These are phyloP conservation scores for Cheiracanthium punctorium DNA, from an alignment of 2,888 invertebrate species.

Conservation along the genomic window DNA sequence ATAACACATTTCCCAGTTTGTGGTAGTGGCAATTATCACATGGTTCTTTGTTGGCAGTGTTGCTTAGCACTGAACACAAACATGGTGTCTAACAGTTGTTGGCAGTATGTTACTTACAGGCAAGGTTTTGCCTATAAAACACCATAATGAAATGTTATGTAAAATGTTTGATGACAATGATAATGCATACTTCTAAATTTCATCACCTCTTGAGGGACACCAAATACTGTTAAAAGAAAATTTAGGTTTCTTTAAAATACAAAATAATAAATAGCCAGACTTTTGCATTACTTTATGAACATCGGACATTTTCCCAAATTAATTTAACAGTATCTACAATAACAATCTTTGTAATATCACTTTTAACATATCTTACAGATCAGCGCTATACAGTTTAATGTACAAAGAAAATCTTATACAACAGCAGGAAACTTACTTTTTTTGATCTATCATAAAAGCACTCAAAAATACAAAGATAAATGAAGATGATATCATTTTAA, in stretches of 20 bases:
- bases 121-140: conserved; percentile 32
- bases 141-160: conserved; percentile 21
- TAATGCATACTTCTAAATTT: conserved; percentile 24
- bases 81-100: conserved; percentile 43
- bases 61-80: conserved; percentile 63
- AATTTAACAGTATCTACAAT: conserved; percentile 56
- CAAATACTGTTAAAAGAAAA: too few relatives aligned
- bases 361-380: conserved; percentile 39
- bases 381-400: conserved; percentile 38
- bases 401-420: conserved; percentile 32
- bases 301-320: background rate
- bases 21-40: conserved; percentile 57
- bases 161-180: conserved; percentile 38
- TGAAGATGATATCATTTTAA: background rate
- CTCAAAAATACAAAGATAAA: background rate
- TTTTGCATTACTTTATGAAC: background rate
- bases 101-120: conserved; percentile 43
- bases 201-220: conserved; percentile 13
- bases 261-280: too few relatives aligned
- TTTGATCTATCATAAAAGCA: background rate
- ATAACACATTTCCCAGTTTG: conserved; percentile 28
- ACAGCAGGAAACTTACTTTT: background rate
- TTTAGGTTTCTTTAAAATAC: too few relatives aligned
- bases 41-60: conserved; percentile 64
- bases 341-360: conserved; percentile 32